Percentiles rank a stretch among this genome's conserved stretches.
phyloP scores from a whole-genome alignment of 2,113 vertebrate species.

The Oriolus oriolus region DNA sequence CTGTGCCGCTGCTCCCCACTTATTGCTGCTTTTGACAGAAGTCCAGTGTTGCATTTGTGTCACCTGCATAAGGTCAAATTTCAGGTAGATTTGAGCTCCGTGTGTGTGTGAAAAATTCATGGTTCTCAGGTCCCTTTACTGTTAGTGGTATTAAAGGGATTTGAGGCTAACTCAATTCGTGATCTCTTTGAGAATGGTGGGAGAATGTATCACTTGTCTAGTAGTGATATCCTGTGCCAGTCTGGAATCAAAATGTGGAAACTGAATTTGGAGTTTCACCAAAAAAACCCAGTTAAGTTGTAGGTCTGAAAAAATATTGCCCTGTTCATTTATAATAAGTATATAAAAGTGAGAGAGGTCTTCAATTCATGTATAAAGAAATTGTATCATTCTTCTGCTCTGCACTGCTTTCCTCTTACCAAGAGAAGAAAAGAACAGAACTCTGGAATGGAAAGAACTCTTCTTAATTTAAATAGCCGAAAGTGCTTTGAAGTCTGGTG shows the following conservation, averaged over 20 bases:
- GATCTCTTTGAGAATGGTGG: neutral
- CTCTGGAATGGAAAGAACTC: neutral
- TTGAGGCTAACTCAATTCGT: neutral
- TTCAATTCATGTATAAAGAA: neutral
- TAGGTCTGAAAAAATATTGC: neutral
- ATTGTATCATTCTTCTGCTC: neutral
- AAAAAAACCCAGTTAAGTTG: neutral
- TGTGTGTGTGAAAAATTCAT: neutral
- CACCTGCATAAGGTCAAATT: accelerated
- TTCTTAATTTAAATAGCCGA: neutral
- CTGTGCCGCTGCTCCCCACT: neutral
- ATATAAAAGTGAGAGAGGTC: neutral
- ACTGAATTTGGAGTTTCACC: neutral
- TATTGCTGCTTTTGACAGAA: neutral
- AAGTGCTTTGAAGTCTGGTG: neutral
- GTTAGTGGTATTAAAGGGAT: neutral
- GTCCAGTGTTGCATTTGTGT: neutral
- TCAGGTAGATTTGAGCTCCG: neutral
- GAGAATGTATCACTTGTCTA: neutral
- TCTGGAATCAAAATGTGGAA: neutral
- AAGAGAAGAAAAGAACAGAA: neutral
- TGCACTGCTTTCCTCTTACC: neutral
- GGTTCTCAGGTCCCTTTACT: neutral
- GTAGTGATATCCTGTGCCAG: neutral
- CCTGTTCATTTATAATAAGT: neutral